A percentile compares a stretch with the other conserved stretches of the same genome.
Conservation (phyloP, 2,797 vertebrate genomes). For the Coregonus ussuriensis region DNA sequence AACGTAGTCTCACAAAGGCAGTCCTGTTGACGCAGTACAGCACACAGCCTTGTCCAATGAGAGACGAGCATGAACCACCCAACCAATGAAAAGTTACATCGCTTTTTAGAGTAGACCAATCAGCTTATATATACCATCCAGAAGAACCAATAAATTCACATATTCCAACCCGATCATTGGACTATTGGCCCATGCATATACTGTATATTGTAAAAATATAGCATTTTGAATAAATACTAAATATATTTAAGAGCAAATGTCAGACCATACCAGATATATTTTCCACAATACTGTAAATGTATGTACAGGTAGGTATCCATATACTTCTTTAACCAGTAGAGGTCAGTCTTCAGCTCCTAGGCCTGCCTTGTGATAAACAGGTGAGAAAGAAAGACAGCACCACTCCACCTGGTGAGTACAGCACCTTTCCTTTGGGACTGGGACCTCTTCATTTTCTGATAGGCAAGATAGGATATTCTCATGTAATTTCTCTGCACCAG, state of each 20-base stretch:
- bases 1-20: constrained; percentile 47
- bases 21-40: constrained; percentile 33
- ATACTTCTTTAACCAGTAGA: not conserved
- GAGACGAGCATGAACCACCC: constrained; percentile 42
- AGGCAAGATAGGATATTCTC: not conserved
- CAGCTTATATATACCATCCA: not conserved
- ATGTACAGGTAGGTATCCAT: constrained; percentile 49
- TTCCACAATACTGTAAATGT: constrained; percentile 73
- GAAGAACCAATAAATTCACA: constrained; percentile 39
- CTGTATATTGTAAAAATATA: constrained; percentile 80
- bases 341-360: constrained; percentile 15
- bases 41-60: constrained; percentile 42
- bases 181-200: constrained; percentile 76
- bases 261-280: constrained; percentile 69
- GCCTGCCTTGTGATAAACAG: not conserved
- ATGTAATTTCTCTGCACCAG: not conserved
- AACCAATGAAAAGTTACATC: constrained; percentile 26
- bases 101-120: constrained; percentile 28
- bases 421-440: constrained; percentile 2
- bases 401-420: constrained; percentile 27
- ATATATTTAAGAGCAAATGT: constrained; percentile 70
- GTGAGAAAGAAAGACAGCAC: constrained; percentile 25
- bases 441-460: not conserved
- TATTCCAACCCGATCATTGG: constrained; percentile 51
- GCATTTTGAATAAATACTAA: constrained; percentile 81